These are phyloP conservation scores for Pollenia angustigena DNA, from an alignment of 2,888 invertebrate species.

Conservation along the genomic window DNA sequence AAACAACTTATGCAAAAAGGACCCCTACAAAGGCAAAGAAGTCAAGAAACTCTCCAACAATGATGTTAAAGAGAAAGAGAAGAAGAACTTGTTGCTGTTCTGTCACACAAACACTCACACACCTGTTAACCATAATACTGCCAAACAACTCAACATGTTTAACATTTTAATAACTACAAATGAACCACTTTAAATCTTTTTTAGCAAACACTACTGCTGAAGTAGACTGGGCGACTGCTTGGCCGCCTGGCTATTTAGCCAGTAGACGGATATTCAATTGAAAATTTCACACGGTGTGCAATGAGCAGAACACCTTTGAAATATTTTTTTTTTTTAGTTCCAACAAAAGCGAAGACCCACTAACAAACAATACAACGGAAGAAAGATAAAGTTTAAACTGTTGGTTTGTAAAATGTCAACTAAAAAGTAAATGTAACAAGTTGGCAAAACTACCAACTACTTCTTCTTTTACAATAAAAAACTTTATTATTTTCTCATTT, in stretches of 20 bases:
- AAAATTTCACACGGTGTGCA: constrained; percentile 71
- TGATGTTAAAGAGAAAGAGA: background rate
- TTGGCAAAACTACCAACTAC: constrained; percentile 24
- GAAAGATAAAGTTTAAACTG: constrained; percentile 17
- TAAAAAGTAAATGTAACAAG: constrained; percentile 44
- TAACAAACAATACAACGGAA: constrained; percentile 42
- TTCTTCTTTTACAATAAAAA: constrained; percentile 3
- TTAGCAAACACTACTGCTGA: constrained; percentile 14
- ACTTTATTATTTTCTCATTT: constrained; percentile 37
- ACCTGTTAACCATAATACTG: constrained; percentile 22
- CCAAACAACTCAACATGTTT: constrained; percentile 51
- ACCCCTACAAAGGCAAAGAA: constrained; percentile 17
- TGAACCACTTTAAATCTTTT: constrained; percentile 56
- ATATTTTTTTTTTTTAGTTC: constrained; percentile 30
- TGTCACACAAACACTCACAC: background rate
- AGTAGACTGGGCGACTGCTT: background rate
- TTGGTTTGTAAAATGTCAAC: constrained; percentile 38
- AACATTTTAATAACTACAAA: constrained; percentile 53
- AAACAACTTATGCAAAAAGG: constrained; percentile 55
- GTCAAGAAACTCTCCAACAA: constrained; percentile 16
- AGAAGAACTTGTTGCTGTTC: constrained; percentile 31
- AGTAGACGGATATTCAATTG: constrained; percentile 20
- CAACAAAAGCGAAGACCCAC: constrained; percentile 35
- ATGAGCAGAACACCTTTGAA: constrained; percentile 60
- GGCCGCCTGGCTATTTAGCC: constrained; percentile 5